A percentile compares a stretch with the other conserved stretches of the same genome.
Conservation (phyloP, 2,113 vertebrate genomes). For the Ovis canadensis region DNA sequence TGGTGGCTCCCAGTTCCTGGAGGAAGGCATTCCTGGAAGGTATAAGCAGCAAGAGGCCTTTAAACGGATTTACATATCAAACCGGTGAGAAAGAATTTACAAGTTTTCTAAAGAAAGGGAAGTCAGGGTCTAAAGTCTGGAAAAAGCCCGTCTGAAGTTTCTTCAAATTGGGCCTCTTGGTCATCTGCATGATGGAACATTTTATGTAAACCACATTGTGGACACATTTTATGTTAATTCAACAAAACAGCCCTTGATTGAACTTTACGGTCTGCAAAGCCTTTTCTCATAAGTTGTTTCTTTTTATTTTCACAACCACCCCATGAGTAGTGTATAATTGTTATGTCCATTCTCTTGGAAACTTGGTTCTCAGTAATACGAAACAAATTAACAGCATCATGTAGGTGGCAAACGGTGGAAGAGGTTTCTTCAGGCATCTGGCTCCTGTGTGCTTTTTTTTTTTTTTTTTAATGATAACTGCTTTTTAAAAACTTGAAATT, state of each 20-base stretch:
- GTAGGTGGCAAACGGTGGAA: neutral
- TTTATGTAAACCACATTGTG: neutral
- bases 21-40: neutral
- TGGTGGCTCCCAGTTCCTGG: neutral
- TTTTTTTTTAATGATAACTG: neutral
- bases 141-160: neutral
- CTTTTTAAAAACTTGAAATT: neutral
- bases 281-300: neutral
- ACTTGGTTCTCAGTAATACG: neutral
- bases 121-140: neutral
- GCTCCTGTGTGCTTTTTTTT: neutral
- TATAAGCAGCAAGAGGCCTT: neutral
- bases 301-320: neutral
- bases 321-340: neutral
- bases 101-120: conserved; percentile 11
- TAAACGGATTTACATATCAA: conserved; percentile 15
- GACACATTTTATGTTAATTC: neutral
- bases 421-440: neutral
- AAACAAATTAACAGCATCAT: neutral
- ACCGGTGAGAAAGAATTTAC: neutral
- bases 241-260: neutral
- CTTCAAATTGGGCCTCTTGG: neutral
- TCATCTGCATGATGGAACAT: neutral
- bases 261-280: neutral
- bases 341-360: neutral